Evolutionary conservation across 2,888 invertebrate species (phyloP).

Genomic region (Podotricha telesiphe): DNA sequence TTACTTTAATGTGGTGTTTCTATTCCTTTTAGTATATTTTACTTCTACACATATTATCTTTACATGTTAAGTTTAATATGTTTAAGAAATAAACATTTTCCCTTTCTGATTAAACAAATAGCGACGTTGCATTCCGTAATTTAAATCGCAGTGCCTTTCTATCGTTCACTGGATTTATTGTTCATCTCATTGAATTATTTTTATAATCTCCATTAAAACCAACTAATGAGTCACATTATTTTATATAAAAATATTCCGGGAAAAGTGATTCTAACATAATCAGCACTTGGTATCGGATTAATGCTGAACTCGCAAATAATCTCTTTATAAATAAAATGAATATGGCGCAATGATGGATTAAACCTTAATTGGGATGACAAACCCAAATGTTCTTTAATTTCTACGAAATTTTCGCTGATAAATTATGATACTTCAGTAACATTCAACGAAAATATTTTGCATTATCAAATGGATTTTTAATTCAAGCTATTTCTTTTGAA

Average conservation of each 20-base stretch:
- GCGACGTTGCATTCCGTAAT: no score
- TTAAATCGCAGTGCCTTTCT: no score
- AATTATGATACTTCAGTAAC: conserved; percentile 16
- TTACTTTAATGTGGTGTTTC: no score
- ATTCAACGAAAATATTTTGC: conserved; percentile 21
- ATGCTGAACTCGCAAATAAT: conserved; percentile 33
- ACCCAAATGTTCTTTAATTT: conserved; percentile 54
- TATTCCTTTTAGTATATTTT: no score
- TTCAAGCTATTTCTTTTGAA: neutral
- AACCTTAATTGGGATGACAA: conserved; percentile 56
- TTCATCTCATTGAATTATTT: neutral
- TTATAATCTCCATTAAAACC: neutral
- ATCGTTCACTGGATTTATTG: no score
- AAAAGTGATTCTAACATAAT: conserved; percentile 35
- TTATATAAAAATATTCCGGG: conserved; percentile 12
- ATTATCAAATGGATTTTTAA: conserved; percentile 7
- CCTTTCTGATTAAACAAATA: no score
- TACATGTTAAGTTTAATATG: no score
- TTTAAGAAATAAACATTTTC: no score
- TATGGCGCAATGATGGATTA: conserved; percentile 51
- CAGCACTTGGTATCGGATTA: conserved; percentile 32
- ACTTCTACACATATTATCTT: no score
- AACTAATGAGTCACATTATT: neutral
- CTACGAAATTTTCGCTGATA: conserved; percentile 43
- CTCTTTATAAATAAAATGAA: conserved; percentile 37